Evolutionary conservation across 2,888 invertebrate genomes (phyloP).

Genomic region (Drosophila kuntzei): DNA sequence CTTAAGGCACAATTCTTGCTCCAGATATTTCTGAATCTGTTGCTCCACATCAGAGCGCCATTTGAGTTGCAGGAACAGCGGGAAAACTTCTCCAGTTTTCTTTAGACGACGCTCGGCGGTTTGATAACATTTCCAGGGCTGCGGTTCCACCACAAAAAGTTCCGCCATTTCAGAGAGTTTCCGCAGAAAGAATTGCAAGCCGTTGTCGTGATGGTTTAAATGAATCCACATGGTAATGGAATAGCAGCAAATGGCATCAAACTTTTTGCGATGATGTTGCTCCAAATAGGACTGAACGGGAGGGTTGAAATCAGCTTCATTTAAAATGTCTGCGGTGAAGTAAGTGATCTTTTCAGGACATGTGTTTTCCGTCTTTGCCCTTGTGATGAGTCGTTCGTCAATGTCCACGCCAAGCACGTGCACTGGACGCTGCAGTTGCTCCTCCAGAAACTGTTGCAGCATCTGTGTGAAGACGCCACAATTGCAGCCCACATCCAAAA

Average conservation of each 20-base stretch:
- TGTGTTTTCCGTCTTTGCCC: constrained; percentile 88
- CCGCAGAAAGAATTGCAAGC: constrained; percentile 88
- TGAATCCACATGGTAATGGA: constrained; percentile 97
- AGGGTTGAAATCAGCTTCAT: constrained; percentile 78
- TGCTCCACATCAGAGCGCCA: constrained; percentile 88
- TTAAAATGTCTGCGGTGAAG: constrained; percentile 88
- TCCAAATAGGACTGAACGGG: constrained; percentile 86
- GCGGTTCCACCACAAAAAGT: constrained; percentile 91
- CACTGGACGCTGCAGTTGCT: constrained; percentile 57
- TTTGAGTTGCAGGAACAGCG: constrained; percentile 87
- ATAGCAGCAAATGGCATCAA: constrained; percentile 91
- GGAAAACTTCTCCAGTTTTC: constrained; percentile 87
- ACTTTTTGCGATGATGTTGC: constrained; percentile 85
- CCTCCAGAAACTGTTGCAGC: constrained; percentile 57
- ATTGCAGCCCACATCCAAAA: constrained; percentile 89
- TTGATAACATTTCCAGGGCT: constrained; percentile 94
- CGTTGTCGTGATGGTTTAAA: constrained; percentile 92
- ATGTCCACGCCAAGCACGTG: constrained; percentile 90
- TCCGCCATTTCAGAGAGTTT: constrained; percentile 87
- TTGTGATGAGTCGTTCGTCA: constrained; percentile 89
- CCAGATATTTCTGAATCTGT: constrained; percentile 88
- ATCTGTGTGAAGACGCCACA: constrained; percentile 90
- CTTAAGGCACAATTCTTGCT: constrained; percentile 85
- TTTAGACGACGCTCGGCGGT: constrained; percentile 91
- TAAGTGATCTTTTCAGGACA: constrained; percentile 86